Base-by-base conservation (phyloP, 1,140 invertebrate genomes). In the Drosophila serrata region DNA sequence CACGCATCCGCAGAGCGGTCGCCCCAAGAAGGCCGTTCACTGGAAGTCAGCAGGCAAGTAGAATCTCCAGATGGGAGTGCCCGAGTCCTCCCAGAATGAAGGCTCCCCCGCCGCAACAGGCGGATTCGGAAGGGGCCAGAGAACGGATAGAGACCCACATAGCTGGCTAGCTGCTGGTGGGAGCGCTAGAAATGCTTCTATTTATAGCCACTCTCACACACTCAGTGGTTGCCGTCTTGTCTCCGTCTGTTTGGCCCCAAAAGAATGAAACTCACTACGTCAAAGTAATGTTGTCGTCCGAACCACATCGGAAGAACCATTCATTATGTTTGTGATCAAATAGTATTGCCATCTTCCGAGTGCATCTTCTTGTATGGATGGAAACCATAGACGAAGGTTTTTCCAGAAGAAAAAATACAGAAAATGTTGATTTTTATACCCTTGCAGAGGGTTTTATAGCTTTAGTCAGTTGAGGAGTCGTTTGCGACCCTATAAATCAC, bases 1-100 rank as follows among this genome's bases (percentile, higher is more conserved):
- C 62, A 60, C 84, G 12, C 75, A 88, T 63, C 67, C 67, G 19
- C 90, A 91, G 39, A 82, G 81, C 76, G 79, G 82, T 82, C 94
- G 94, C 82, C 94, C 94, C 80, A 95, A 95, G 79, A 95, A 95
- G 93, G 94, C 95, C 94, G 95, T 95, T 61, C 95, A 95, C 93
- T 95, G 95, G 95, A 95, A 95, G 93, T 94, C 95, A 53, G 95
- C 95, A 95, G 95, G 95, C 95, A 94, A 91, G 75, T 75, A 59
- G 12, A 53, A 49, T 46, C 35, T 17, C 45, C 24, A 27, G 9
- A 31, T 31, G 12, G 11, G 5, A 40, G 29, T 43, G 19, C 12
- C 11, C 33, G 46, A 37, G 11, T 31, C 62, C 40, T 39, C 7
- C 13, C 13, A 19, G 37, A 33, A 9, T 4, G 15, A 24, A 24